A percentile compares a stretch with the other conserved stretches of the same genome.
Conservation (phyloP, 2,113 vertebrate genomes). For the Sinocyclocheilus anshuiensis region DNA sequence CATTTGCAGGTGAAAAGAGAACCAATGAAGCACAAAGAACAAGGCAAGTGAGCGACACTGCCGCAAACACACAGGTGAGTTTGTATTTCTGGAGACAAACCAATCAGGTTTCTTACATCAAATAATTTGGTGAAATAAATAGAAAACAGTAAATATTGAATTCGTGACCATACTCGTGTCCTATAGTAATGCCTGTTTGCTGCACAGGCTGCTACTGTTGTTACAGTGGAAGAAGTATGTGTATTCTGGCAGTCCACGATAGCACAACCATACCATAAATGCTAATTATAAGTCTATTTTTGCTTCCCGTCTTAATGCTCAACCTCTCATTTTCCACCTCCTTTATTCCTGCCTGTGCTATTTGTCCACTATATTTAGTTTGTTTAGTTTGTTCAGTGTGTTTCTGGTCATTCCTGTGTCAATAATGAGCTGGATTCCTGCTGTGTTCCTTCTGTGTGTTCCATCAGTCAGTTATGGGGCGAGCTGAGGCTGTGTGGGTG, state of each 20-base stretch:
- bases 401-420: constrained; percentile 43
- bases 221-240: constrained; percentile 23
- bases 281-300: constrained; percentile 45
- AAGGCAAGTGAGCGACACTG: background rate
- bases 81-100: background rate
- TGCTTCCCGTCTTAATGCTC: constrained; percentile 31
- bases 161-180: background rate
- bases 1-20: constrained; percentile 31
- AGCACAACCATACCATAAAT: constrained; percentile 23
- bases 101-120: constrained; percentile 4
- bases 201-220: constrained; percentile 18
- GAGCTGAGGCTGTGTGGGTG: constrained; percentile 63
- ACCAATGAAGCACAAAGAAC: constrained; percentile 25
- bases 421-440: constrained; percentile 41
- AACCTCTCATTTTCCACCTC: constrained; percentile 46
- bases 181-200: background rate
- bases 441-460: background rate
- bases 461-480: constrained; percentile 62
- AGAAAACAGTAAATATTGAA: constrained; percentile 32
- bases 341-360: constrained; percentile 41
- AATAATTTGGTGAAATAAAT: constrained; percentile 10
- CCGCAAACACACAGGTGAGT: constrained; percentile 43
- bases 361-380: constrained; percentile 46
- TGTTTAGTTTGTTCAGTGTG: constrained; percentile 34
- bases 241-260: constrained; percentile 38